Conservation (phyloP, 2,888 invertebrate species). For the Unio pictorum region DNA sequence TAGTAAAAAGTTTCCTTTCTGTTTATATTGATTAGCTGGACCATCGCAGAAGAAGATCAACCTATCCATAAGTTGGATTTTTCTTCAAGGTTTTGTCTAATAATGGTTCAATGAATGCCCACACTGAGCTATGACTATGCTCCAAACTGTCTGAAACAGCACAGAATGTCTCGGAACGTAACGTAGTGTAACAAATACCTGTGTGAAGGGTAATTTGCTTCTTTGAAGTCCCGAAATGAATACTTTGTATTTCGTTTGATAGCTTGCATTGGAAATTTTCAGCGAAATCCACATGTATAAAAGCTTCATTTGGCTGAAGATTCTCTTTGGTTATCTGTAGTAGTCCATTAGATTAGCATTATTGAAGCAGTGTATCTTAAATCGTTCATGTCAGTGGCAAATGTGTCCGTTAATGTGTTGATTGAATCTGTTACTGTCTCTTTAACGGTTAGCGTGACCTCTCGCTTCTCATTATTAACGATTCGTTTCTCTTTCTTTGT, state of each 20-base stretch:
- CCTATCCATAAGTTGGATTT: slow-evolving; percentile 8
- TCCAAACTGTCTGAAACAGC: neutral
- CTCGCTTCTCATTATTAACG: slow-evolving; percentile 6
- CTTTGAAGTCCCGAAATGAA: slow-evolving; percentile 23
- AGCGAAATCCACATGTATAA: slow-evolving; percentile 21
- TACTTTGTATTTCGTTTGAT: slow-evolving; percentile 19
- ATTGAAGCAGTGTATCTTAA: slow-evolving; percentile 4
- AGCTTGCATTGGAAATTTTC: slow-evolving; percentile 16
- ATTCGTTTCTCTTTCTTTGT: slow-evolving; percentile 8
- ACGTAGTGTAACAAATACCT: slow-evolving; percentile 7
- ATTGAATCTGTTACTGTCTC: slow-evolving; percentile 1
- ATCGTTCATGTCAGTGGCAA: slow-evolving; percentile 5
- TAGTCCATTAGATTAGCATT: slow-evolving; percentile 2
- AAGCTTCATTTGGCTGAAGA: slow-evolving; percentile 7
- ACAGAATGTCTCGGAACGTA: neutral
- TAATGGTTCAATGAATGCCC: slow-evolving; percentile 2
- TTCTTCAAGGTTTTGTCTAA: neutral
- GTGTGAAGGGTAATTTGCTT: slow-evolving; percentile 16
- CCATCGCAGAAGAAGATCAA: slow-evolving; percentile 23
- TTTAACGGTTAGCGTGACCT: slow-evolving; percentile 6
- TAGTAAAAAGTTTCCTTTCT: too few relatives aligned
- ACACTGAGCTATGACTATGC: neutral
- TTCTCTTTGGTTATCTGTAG: slow-evolving; percentile 7
- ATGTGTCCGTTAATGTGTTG: neutral
- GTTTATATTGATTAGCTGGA: too few relatives aligned